phyloP scores from a whole-genome alignment of 1,140 invertebrate species.

The Calephelis virginiensis region DNA sequence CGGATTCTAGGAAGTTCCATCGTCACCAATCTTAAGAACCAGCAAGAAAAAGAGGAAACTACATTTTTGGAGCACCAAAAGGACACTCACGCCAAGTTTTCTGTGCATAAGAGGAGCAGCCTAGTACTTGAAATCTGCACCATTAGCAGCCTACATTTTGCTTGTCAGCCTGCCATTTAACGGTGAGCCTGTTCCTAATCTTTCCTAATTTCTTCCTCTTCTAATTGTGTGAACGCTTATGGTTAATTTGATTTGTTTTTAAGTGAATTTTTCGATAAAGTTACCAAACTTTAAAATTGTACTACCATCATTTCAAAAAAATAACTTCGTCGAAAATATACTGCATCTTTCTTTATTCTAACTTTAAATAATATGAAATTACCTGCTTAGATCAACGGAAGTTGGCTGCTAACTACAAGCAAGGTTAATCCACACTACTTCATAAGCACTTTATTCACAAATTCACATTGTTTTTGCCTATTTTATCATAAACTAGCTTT shows the following conservation, averaged over 20 bases:
- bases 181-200: slow-evolving; percentile 9
- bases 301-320: not conserved
- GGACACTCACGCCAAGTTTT: slow-evolving; percentile 6
- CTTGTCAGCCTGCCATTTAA: not conserved
- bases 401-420: not conserved
- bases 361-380: not conserved
- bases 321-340: not conserved
- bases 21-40: not conserved
- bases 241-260: not conserved
- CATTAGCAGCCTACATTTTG: not conserved
- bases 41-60: not conserved
- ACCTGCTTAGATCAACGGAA: not conserved
- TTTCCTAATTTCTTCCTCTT: not conserved
- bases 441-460: not conserved
- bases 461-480: not conserved
- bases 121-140: not conserved
- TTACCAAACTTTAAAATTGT: not conserved
- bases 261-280: not conserved
- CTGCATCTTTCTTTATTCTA: too few species aligned
- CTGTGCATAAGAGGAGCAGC: not conserved
- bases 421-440: not conserved
- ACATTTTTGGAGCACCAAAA: not conserved
- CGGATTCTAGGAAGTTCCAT: not conserved
- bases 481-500: not conserved
- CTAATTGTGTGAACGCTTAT: not conserved